phyloP scores from a whole-genome alignment of 1,140 invertebrate species.

The Hyles euphorbiae region DNA sequence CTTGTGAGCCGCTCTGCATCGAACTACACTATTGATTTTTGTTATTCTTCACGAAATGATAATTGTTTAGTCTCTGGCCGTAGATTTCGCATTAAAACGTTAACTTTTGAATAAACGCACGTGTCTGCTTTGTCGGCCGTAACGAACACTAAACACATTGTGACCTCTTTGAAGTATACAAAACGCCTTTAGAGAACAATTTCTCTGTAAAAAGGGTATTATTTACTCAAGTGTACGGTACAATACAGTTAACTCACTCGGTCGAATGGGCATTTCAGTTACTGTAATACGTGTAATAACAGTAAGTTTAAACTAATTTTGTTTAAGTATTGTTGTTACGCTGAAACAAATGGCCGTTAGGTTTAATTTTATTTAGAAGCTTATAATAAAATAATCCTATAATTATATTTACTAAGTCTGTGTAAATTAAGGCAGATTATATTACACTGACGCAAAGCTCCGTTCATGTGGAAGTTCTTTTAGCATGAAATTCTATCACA shows the following conservation, averaged over 20 bases:
- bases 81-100: constrained; percentile 41
- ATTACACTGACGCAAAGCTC: too few species aligned
- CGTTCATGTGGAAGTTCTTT: too few species aligned
- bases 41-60: constrained; percentile 35
- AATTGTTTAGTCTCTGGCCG: constrained; percentile 32
- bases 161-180: constrained; percentile 31
- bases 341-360: too few species aligned
- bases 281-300: constrained; percentile 15
- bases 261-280: constrained; percentile 20
- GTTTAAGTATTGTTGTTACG: too few species aligned
- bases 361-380: too few species aligned
- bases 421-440: too few species aligned
- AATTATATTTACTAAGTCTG: too few species aligned
- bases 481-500: too few species aligned
- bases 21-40: constrained; percentile 39
- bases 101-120: constrained; percentile 43
- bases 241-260: constrained; percentile 10
- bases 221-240: constrained; percentile 27
- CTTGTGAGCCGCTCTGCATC: constrained; percentile 5
- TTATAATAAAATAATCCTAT: too few species aligned
- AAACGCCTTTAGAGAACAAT: constrained; percentile 24
- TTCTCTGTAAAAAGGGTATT: constrained; percentile 30
- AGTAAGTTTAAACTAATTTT: constrained; percentile 17
- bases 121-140: constrained; percentile 27
- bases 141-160: constrained; percentile 17